Evolutionary conservation across 2,888 invertebrate genomes (phyloP), one percentile per base, ranked within the genome.

Genomic region (Clitarchus hookeri): DNA sequence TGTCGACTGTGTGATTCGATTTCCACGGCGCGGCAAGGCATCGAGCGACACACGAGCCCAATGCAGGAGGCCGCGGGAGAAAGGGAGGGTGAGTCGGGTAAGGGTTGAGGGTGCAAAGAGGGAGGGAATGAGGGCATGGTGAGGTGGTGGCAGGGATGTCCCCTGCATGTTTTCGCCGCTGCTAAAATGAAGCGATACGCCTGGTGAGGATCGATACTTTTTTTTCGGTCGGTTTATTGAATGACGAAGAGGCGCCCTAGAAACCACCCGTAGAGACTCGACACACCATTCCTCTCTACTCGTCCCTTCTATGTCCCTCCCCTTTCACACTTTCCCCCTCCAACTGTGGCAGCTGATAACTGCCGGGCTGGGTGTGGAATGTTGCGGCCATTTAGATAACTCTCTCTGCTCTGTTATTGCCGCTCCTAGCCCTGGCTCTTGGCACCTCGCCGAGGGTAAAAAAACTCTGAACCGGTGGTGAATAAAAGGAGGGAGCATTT

Each of bases 1-100:
- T 82, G 82, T 82, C 36, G 82, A 82, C 82, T 82, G 82, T 82
- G 82, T 82, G 82, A 82, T 82, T 82, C 82, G 79, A 79, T 79
- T 79, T 79, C 1, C 79, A 79, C 25, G 26, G 27, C 26, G 79
- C 77, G 79, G 25, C 26, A 79, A 79, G 48, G 48, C 48, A 48
- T 48, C 48, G 48, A 48, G 12, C 48, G 48, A 12, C 48, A 48
- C 8, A 48, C 12, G 6, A 2, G 48, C 12, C 48, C 12, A 11
- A 48, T 16, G 48, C 12, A 48, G 48, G 48, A 48, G 0, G 3
- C 0, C 48, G 16, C 48, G 48, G 16, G 48, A 8, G 16, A 48
- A 48, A 48, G 12, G 48, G 48, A 48, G 0, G 48, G 16, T 6
- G 48, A 48, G 48, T 13, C 11, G 6, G 48, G 48, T 0, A 48